Evolutionary conservation across 2,888 invertebrate genomes (phyloP), one percentile per base, ranked within the genome.

Genomic region (Macrophya alboannulata): DNA sequence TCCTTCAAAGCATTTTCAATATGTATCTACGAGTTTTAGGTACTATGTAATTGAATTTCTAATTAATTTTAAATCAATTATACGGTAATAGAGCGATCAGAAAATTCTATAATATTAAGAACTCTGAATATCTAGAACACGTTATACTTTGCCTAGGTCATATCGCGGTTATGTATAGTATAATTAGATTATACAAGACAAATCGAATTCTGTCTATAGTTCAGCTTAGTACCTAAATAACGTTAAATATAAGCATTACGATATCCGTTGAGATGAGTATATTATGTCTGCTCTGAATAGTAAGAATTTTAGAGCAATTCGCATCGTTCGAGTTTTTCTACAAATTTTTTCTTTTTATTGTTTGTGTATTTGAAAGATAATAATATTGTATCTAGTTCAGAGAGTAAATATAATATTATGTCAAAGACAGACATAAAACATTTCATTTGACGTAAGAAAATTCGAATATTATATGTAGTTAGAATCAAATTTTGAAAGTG

Each of bases 1-100:
- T 77, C 51, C 48, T 77, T 77, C 17, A 45, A 77, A 31, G 77
- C 77, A 77, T 62, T 55, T 77, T 77, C 5, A 5, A 74, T n/a
- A 62, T 45, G 55, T 77, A 74, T 45, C 31, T 74, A 6, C 68
- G 68, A 68, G 5, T 68, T 37, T 37, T 68, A 37, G 68, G 68
- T 68, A 68, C 68, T 68, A 62, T 31, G 31, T 15, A 37, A 68
- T 68, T 68, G 6, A 4, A 68, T 37, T 68, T 37, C 37, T 68
- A n/a, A 31, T 21, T 74, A 9, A 45, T 45, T 74, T 45, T 74
- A 5, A 21, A 43, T 74, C 43, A 8, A 45, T 45, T 45, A 37
- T 37, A 68, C 37, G 21, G 12, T 10, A 21, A 25, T 62, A 25
- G 12, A 62, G 25, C 25, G 62, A 62, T 25, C 62, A 25, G 62